Conservation (phyloP, 2,797 vertebrate species). For the Liasis olivaceus region DNA sequence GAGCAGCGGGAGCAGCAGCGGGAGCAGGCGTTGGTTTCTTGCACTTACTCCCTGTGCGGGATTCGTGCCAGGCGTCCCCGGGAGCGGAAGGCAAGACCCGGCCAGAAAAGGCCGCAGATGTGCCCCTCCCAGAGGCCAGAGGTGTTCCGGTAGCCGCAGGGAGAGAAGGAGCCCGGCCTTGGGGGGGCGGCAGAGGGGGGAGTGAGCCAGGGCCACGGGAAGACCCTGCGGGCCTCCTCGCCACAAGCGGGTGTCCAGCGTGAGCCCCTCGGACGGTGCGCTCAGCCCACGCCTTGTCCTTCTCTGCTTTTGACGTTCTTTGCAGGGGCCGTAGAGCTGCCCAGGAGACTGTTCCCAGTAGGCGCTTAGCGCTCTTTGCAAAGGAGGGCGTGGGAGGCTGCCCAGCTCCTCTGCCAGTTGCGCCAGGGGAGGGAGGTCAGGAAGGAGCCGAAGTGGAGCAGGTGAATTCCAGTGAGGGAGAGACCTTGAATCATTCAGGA, state of each 20-base stretch:
- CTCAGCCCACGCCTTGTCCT: too few relatives aligned
- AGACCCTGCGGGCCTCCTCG: too few relatives aligned
- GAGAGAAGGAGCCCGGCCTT: background rate
- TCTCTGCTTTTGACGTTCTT: background rate
- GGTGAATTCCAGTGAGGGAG: background rate
- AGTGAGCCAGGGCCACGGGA: background rate
- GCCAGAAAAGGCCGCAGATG: too few relatives aligned
- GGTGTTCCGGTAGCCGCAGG: background rate
- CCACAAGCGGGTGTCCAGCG: too few relatives aligned
- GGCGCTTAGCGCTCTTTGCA: background rate
- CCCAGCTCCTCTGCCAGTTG: background rate
- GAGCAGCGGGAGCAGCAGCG: too few relatives aligned
- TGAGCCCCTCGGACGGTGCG: background rate
- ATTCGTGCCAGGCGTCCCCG: too few relatives aligned
- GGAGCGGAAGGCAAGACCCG: too few relatives aligned
- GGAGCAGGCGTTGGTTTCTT: too few relatives aligned
- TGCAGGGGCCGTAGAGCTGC: background rate
- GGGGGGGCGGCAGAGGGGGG: too few relatives aligned
- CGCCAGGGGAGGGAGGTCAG: background rate
- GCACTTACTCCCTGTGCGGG: too few relatives aligned
- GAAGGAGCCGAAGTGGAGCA: background rate
- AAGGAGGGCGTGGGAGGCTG: too few relatives aligned
- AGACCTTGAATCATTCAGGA: background rate
- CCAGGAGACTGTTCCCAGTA: background rate
- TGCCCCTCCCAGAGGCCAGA: too few relatives aligned